phyloP scores from a whole-genome alignment of 2,113 vertebrate species.

The Aptenodytes patagonicus region DNA sequence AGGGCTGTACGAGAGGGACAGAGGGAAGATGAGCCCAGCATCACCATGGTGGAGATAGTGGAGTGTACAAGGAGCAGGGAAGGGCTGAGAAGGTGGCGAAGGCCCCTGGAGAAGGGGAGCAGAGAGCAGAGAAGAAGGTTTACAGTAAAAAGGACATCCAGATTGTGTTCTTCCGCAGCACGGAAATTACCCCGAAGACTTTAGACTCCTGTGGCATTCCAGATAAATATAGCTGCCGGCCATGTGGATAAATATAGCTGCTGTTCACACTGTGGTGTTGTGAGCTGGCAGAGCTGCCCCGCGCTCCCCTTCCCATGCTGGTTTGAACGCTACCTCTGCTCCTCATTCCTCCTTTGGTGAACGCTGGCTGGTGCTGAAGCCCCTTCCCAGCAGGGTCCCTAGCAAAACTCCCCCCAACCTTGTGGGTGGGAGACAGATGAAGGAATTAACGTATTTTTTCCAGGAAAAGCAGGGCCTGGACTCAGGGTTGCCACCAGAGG shows the following conservation, averaged over 20 bases:
- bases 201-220: neutral
- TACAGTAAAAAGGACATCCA: neutral
- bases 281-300: neutral
- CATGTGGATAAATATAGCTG: conserved; percentile 16
- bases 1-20: accelerated
- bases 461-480: neutral
- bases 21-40: neutral
- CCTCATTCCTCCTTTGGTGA: neutral
- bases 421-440: accelerated
- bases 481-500: conserved; percentile 13
- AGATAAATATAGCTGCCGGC: conserved; percentile 38
- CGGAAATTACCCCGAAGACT: neutral
- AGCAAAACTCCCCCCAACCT: neutral
- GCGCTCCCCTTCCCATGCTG: accelerated
- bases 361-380: neutral
- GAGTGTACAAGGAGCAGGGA: neutral
- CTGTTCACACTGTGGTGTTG: neutral
- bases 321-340: neutral
- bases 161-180: neutral
- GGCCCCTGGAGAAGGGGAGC: neutral
- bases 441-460: neutral
- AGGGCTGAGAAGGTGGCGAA: neutral
- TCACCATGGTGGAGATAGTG: accelerated
- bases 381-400: neutral
- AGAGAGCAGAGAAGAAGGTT: neutral